Evolutionary conservation across 2,113 vertebrate species (phyloP), one percentile per base, ranked within the genome.

Genomic region (Gavialis gangeticus): DNA sequence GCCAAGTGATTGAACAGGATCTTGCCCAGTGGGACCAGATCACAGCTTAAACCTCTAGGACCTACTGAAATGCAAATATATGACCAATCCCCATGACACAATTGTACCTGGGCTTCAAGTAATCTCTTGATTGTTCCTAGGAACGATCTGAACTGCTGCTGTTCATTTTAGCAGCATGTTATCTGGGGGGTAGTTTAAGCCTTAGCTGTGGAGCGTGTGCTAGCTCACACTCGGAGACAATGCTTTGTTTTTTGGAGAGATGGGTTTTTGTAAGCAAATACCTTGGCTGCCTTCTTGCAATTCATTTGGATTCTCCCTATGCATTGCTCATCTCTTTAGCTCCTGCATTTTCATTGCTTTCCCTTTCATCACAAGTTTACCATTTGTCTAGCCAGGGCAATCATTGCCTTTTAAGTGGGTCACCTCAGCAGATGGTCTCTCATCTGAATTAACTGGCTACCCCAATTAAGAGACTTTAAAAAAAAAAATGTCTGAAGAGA

Each of bases 301-400:
- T 93, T 84, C 0, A 83, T 95, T 92, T 71, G 37, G 54, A 0
- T 84, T 90, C 27, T 78, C 3, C 27, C 54, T 28, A 0, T 0
- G 5, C 85, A 60, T n/a, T 57, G 19, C 34, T 82, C 21, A 30
- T 85, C 75, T 90, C 34, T 64, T 24, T 57, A 84, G 55, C 85
- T 87, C 57, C 84, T 75, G 79, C 22, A 34, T 87, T 91, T 93
- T 79, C 84, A 56, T 69, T 16, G 57, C 75, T 89, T 80, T 73
- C 4, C 56, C 88, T 81, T 57, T 58, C 55, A 21, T 76, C 18
- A 14, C 76, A 28, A 30, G 60, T 76, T 87, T 75, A 60, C 25
- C 2, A 4, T 92, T 94, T 90, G 57, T 80, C 85, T 91, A 86
- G 63, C 34, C 30, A 85, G 59, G 18, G 59, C 66, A n/a, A 57